Base-by-base conservation (phyloP, 2,888 invertebrate genomes). In the Drosophila flavopinicola region DNA sequence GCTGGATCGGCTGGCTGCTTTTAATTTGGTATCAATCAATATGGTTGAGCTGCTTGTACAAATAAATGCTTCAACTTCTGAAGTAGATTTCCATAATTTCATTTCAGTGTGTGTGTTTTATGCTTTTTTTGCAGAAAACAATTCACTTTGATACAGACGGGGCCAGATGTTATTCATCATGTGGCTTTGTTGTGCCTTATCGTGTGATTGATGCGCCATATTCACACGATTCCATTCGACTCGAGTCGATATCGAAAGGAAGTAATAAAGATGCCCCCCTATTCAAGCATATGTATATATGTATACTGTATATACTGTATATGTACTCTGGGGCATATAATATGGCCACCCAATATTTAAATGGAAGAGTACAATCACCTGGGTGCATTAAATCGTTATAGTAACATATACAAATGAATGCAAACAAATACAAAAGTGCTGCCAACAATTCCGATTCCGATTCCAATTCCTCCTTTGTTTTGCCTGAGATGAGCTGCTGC, bases 361-460 rank as follows among this genome's bases (percentile, higher is more conserved):
- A 24, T 10, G 6, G 24, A 35, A 30, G 64, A 69, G 69, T 83
- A 66, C 85, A 80, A 73, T 80, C 80, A 80, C 83, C 80, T 41
- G 72, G 52, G 69, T 61, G 85, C 85, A 80, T 80, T 80, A 75
- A 80, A 80, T 80, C 64, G 69, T 75, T 85, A 78, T 68, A 49
- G 82, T 78, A 83, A 85, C 84, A 76, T 85, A 82, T 82, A 82
- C 80, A 82, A 82, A 82, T 85, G 63, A 76, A 82, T 85, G 84
- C 80, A 82, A 85, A 85, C 80, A 85, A 85, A 82, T 82, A 68
- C 85, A 66, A 64, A 70, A 75, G 61, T 82, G 74, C 42, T 53
- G 41, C 48, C 51, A 51, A 38, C 29, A 61, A 66, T 56, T 52
- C 44, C 13, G 25, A 41, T 23, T 39, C 13, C 23, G 52, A n/a